A percentile compares a stretch with the other conserved stretches of the same genome.
phyloP scores from a whole-genome alignment of 2,113 vertebrate genomes.

The Eolophus roseicapilla region DNA sequence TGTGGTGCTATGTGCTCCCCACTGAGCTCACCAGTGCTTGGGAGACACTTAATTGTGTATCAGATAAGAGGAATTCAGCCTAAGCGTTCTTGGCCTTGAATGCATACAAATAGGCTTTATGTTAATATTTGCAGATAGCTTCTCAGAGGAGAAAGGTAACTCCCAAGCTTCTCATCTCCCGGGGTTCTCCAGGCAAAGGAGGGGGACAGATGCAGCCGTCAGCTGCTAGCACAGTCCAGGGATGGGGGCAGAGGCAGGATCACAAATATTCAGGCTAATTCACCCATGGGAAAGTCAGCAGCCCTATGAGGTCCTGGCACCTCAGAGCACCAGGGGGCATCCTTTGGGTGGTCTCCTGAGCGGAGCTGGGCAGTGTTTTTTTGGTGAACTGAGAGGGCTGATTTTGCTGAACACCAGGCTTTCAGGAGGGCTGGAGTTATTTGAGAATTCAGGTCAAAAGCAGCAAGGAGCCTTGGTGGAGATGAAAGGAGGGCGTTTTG shows the following conservation, averaged over 20 bases:
- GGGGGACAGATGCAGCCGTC: neutral
- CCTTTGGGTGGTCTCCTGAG: neutral
- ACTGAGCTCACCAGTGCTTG: neutral
- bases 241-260: neutral
- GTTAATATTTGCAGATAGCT: slow-evolving; percentile 15
- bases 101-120: neutral
- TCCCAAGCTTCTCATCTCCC: neutral
- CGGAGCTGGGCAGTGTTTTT: neutral
- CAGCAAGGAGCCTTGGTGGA: neutral
- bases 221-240: neutral
- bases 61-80: neutral
- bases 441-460: slow-evolving; percentile 38
- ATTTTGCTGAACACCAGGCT: neutral
- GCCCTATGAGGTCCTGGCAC: neutral
- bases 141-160: neutral
- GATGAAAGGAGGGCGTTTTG: neutral
- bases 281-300: neutral
- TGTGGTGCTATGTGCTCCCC: neutral
- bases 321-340: neutral
- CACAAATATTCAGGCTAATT: neutral
- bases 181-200: neutral
- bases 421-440: neutral
- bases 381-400: neutral
- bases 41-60: neutral
- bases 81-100: neutral